Base-by-base conservation (phyloP, 2,888 invertebrate genomes). In the Erannis defoliaria region DNA sequence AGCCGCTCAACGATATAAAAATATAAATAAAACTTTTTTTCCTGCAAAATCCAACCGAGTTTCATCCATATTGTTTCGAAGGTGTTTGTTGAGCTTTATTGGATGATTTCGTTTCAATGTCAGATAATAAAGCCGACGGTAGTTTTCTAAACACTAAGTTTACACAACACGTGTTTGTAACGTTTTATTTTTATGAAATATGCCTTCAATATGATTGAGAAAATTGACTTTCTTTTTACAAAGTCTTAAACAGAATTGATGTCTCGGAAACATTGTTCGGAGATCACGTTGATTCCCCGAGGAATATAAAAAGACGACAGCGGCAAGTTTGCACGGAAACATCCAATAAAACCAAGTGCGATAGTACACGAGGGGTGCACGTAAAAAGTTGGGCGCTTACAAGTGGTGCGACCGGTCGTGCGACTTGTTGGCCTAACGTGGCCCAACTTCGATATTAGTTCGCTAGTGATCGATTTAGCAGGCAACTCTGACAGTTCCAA, bases 401-500 rank as follows among this genome's bases (percentile, higher is more conserved):
- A 64, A 67, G 75, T 76, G 71, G 70, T 62, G 62, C 72, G 73
- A 75, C 66, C 68, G 71, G 76, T 80, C 72, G 75, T 66, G 53
- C 81, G 77, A 81, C 81, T 81, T 80, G 80, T 82, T 77, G 79
- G 75, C 80, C 74, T 80, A 87, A 89, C 81, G 88, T 77, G 78
- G 75, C 78, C 70, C 80, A 88, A 90, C 88, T 91, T 91, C 80
- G 86, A 90, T 90, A 92, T 91, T 92, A 91, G 89, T 92, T 92
- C 78, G 84, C 84, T 81, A 85, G 88, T 92, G 91, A 92, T 91
- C 90, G 91, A 91, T 92, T 86, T 82, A 81, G 82, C 89, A 81
- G 82, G 79, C 84, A 83, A 86, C 84, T 90, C 88, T 89, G 91
- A 90, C 90, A 90, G 90, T 89, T 90, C 70, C 82, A 89, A 89